Evolutionary conservation across 2,113 vertebrate species (phyloP), one percentile per base, ranked within the genome.

Genomic region (Vulpes ferrilata): DNA sequence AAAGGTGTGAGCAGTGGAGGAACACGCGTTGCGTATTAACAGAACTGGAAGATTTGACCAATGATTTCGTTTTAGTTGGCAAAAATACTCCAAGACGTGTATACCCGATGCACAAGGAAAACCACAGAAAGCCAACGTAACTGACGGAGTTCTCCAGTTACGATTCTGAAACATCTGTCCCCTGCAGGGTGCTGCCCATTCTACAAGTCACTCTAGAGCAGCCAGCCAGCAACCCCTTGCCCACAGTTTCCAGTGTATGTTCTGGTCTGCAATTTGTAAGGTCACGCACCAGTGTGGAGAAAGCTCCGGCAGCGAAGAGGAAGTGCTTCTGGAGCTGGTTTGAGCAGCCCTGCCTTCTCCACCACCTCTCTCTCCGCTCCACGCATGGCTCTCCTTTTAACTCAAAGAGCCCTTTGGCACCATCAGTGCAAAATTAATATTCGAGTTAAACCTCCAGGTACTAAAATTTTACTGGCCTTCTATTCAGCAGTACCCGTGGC

Each of bases 381-480:
- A 88, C 79, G 79, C n/a, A 43, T 1, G 43, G 95, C 85, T 97
- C 90, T 95, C 83, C 35, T 90, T 82, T 57, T 38, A 74, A 87
- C 59, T 94, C 90, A 57, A 82, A 98, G 97, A 98, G 98, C 91
- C 86, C 96, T 11, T 98, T 98, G 98, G 98, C 98, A 98, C 98
- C n/a, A 92, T 85, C 53, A 97, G 89, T 96, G 96, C 48, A 94
- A 98, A 97, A 90, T 51, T 78, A 51, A 30, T 51, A 0, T 98
- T 89, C 98, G 98, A 99, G 98, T 98, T 97, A 98, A 98, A 98
- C 98, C 96, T 98, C n/a, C 98, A 98, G 98, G 98, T 98, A 98
- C 98, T 98, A 96, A 98, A 92, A 97, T 97, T 94, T 97, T 98
- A 98, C 99, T 98, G 98, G 98, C 98, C 98, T 98, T 98, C 96